These are phyloP conservation scores for Falco peregrinus DNA, from an alignment of 2,797 vertebrate species.

Conservation along the genomic window DNA sequence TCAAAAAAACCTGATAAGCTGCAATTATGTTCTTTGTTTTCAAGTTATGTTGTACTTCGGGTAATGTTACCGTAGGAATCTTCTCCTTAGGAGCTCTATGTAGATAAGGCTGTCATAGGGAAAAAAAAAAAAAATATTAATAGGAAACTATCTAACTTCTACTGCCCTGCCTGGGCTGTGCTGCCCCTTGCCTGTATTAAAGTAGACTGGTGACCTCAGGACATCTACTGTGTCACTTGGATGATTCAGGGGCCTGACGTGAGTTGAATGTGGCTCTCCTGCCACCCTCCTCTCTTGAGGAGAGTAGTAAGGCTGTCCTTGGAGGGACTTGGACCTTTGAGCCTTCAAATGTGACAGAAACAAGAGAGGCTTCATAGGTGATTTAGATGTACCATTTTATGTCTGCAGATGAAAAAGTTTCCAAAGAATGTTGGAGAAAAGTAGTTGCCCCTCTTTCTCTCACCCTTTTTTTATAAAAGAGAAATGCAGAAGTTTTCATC, in stretches of 20 bases:
- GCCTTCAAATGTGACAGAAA: not conserved
- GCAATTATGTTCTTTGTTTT: constrained; percentile 20
- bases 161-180: not conserved
- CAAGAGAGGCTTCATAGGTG: not conserved
- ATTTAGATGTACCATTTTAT: not conserved
- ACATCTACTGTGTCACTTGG: not conserved
- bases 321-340: not conserved
- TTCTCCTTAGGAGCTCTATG: not conserved
- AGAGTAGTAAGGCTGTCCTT: not conserved
- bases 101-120: not conserved
- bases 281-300: not conserved
- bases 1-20: not conserved
- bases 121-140: too few species aligned
- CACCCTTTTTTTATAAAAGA: not conserved
- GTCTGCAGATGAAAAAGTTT: not conserved
- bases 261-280: not conserved
- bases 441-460: not conserved
- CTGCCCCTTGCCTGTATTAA: not conserved
- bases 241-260: not conserved
- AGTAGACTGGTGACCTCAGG: not conserved
- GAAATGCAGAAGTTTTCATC: not conserved
- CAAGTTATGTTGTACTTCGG: not conserved
- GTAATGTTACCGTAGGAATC: not conserved
- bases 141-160: not conserved
- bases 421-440: not conserved